Evolutionary conservation across 2,113 vertebrate species (phyloP).

Genomic region (Podarcis cretensis): DNA sequence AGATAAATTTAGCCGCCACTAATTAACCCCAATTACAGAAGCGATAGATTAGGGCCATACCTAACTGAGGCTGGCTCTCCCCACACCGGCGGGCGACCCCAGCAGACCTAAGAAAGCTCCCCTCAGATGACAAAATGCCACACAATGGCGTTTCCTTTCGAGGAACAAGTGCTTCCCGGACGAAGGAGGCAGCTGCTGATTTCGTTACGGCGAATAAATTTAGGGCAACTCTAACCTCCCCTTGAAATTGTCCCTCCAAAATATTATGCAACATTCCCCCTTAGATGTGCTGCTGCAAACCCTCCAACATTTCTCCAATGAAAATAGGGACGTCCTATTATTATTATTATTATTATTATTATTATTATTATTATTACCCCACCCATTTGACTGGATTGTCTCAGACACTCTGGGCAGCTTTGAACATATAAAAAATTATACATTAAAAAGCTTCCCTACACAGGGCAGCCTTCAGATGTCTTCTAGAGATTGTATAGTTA

Average conservation of each 20-base stretch:
- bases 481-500: no score
- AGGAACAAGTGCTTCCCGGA: no score
- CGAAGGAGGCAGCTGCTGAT: neutral
- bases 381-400: no score
- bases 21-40: slow-evolving; percentile 76
- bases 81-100: neutral
- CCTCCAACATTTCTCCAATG: no score
- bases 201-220: neutral
- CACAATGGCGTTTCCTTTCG: neutral
- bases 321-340: no score
- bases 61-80: neutral
- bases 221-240: neutral
- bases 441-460: no score
- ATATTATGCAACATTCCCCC: neutral
- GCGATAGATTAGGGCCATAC: slow-evolving; percentile 60
- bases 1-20: slow-evolving; percentile 73
- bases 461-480: no score
- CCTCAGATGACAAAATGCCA: neutral
- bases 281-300: neutral
- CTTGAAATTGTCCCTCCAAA: neutral
- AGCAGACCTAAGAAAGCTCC: no score
- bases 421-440: no score
- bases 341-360: no score
- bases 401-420: no score
- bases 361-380: no score